Percentiles rank a stretch among this genome's conserved stretches.
Evolutionary conservation across 2,113 vertebrate genomes (phyloP).

Genomic region (Catharus fuscescens): DNA sequence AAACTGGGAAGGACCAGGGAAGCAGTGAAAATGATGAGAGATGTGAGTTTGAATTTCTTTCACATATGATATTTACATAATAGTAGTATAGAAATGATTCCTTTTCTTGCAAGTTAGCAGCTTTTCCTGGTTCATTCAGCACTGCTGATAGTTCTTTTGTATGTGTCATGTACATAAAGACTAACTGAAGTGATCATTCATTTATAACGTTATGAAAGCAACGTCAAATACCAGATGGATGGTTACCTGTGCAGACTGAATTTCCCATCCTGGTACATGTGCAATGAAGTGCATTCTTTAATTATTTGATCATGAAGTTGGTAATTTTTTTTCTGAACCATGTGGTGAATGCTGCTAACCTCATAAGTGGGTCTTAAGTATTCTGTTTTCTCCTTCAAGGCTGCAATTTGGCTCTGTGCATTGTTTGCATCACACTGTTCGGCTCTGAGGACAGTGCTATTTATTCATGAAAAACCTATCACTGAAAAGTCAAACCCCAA

Average conservation of each 20-base stretch:
- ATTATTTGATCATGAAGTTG: neutral
- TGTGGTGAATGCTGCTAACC: neutral
- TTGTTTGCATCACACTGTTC: neutral
- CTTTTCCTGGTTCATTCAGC: neutral
- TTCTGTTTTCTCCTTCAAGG: neutral
- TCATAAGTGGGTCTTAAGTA: neutral
- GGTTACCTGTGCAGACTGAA: neutral
- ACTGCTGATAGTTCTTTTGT: neutral
- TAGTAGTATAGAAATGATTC: neutral
- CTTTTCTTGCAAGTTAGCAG: neutral
- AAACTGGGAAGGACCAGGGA: slow-evolving; percentile 96
- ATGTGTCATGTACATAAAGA: neutral
- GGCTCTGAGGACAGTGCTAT: neutral
- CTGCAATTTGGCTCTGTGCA: neutral
- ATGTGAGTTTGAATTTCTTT: slow-evolving; percentile 84
- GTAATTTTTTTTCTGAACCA: neutral
- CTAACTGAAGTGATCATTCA: neutral
- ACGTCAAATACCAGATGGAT: neutral
- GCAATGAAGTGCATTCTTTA: neutral
- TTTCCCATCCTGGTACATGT: neutral
- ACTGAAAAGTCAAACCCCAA: neutral
- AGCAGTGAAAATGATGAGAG: slow-evolving; percentile 99
- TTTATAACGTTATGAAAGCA: neutral
- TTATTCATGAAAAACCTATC: neutral
- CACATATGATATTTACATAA: neutral